These are phyloP conservation scores for Phoenicopterus ruber DNA, from an alignment of 2,113 vertebrate species.

Conservation along the genomic window DNA sequence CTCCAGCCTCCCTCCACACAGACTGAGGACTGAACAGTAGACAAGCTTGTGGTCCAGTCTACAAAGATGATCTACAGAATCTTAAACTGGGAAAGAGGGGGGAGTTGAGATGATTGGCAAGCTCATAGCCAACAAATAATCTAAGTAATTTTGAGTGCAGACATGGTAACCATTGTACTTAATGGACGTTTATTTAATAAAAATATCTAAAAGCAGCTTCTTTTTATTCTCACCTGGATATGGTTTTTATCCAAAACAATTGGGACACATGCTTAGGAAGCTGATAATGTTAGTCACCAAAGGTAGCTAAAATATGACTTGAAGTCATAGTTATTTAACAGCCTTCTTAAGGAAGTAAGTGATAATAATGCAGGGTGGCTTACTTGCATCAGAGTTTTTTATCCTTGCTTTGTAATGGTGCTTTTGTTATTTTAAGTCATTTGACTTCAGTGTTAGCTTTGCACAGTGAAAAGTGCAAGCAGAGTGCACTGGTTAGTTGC, in stretches of 20 bases:
- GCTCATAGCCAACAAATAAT: neutral
- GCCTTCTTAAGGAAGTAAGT: neutral
- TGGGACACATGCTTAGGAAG: neutral
- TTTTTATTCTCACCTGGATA: neutral
- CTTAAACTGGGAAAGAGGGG: neutral
- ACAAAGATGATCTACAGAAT: neutral
- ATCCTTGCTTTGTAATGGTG: neutral
- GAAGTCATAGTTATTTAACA: neutral
- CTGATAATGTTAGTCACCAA: neutral
- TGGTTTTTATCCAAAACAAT: neutral
- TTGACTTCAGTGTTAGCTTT: neutral
- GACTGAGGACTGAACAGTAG: neutral
- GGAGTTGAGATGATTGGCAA: neutral
- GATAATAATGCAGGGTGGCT: neutral
- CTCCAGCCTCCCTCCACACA: accelerated
- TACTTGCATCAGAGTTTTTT: neutral
- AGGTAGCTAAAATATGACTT: neutral
- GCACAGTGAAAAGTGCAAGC: neutral
- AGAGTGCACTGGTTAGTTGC: neutral
- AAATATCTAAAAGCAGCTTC: neutral
- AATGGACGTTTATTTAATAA: neutral
- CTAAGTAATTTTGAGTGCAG: neutral
- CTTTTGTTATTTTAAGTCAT: neutral
- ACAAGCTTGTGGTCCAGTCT: neutral
- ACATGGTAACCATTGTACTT: accelerated